A percentile compares a stretch with the other conserved stretches of the same genome.
These are phyloP conservation scores for Formica selysi DNA, from an alignment of 1,140 invertebrate genomes.

Conservation along the genomic window DNA sequence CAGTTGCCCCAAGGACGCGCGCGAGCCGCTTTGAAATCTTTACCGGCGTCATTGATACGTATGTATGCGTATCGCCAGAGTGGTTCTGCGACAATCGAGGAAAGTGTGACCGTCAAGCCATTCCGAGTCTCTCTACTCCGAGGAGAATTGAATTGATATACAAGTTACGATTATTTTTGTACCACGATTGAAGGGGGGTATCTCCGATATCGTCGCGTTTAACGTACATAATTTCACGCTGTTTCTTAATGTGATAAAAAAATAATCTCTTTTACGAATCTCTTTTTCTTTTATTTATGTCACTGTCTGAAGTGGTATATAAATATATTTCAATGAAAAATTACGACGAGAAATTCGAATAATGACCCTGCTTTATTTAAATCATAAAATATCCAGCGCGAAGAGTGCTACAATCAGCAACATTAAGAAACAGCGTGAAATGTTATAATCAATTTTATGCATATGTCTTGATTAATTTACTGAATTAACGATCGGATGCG, in stretches of 20 bases:
- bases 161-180: constrained; percentile 1
- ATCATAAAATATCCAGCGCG: no score
- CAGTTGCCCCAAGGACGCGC: constrained; percentile 52
- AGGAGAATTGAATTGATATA: constrained; percentile 25
- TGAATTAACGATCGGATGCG: background rate
- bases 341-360: background rate
- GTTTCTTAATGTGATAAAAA: background rate
- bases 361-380: background rate
- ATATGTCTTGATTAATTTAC: background rate
- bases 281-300: background rate
- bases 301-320: background rate
- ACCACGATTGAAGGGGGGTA: background rate
- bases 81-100: constrained; percentile 21
- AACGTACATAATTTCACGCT: background rate
- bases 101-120: background rate
- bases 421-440: no score
- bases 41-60: constrained; percentile 32
- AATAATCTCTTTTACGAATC: background rate
- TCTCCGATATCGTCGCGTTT: background rate
- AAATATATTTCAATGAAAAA: background rate
- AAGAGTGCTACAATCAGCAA: background rate
- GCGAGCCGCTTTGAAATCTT: constrained; percentile 1
- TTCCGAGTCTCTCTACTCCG: background rate
- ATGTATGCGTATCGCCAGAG: background rate
- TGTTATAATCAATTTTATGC: background rate